phyloP scores from a whole-genome alignment of 2,113 vertebrate genomes.

The Laticauda colubrina region DNA sequence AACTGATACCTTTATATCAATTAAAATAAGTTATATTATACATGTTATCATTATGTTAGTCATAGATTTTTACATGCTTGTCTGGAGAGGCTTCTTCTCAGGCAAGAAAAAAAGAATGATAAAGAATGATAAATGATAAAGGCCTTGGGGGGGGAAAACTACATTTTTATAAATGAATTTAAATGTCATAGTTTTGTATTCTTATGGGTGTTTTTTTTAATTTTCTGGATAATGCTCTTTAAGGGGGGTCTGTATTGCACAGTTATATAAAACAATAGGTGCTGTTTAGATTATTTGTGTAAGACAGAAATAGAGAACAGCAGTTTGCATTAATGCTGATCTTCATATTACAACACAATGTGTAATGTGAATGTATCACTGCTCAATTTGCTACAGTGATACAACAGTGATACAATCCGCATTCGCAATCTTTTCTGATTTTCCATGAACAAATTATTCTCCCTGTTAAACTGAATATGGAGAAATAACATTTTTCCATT shows the following conservation, averaged over 20 bases:
- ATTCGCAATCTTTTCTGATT: background rate
- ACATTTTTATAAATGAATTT: background rate
- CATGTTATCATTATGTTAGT: background rate
- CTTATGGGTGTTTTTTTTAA: background rate
- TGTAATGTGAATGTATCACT: background rate
- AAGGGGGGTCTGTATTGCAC: conserved; percentile 29
- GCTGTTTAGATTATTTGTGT: conserved; percentile 5
- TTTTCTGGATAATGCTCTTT: background rate
- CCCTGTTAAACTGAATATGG: background rate
- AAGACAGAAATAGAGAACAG: conserved; percentile 10
- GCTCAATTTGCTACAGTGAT: background rate
- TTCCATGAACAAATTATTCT: background rate
- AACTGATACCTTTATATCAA: background rate
- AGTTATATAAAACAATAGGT: background rate
- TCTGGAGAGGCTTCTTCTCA: conserved; percentile 4
- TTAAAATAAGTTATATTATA: background rate
- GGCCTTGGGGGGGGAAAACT: background rate
- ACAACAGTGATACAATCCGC: background rate
- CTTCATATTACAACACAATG: background rate
- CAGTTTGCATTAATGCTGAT: conserved; percentile 16
- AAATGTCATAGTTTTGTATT: background rate
- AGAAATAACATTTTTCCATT: background rate
- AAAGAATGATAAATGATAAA: background rate
- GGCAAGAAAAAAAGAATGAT: background rate
- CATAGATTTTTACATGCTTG: background rate